Conservation (phyloP, 2,113 vertebrate genomes). For the Kobus ellipsiprymnus region DNA sequence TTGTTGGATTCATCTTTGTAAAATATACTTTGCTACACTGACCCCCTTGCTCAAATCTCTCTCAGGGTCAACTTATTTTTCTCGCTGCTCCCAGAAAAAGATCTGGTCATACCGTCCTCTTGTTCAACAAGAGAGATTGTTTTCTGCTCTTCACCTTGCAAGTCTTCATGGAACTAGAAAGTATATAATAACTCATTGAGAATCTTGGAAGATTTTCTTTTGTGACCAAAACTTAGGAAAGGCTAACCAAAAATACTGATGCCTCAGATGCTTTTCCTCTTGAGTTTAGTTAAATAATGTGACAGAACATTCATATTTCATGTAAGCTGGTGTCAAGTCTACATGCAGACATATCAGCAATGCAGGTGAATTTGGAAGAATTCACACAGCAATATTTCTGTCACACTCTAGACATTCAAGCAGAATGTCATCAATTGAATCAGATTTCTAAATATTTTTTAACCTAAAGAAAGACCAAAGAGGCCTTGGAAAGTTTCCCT, state of each 20-base stretch:
- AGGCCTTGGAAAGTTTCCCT: not conserved
- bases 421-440: not conserved
- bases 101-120: not conserved
- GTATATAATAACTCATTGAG: not conserved
- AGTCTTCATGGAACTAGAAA: not conserved
- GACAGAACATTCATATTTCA: not conserved
- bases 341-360: not conserved
- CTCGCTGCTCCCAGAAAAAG: not conserved
- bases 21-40: not conserved
- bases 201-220: not conserved
- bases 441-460: not conserved
- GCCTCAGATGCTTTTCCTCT: not conserved
- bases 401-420: not conserved
- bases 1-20: not conserved
- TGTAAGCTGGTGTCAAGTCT: not conserved
- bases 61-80: not conserved
- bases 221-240: not conserved
- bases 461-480: not conserved
- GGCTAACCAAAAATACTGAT: not conserved
- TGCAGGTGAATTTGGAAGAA: not conserved
- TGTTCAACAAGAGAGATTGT: not conserved
- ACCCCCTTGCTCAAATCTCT: not conserved
- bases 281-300: slow-evolving; percentile 7
- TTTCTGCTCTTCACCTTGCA: not conserved
- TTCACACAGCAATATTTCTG: not conserved